Percentiles rank a stretch among this genome's conserved stretches.
These are phyloP conservation scores for Nudaria mundana DNA, from an alignment of 2,888 invertebrate genomes.

Conservation along the genomic window DNA sequence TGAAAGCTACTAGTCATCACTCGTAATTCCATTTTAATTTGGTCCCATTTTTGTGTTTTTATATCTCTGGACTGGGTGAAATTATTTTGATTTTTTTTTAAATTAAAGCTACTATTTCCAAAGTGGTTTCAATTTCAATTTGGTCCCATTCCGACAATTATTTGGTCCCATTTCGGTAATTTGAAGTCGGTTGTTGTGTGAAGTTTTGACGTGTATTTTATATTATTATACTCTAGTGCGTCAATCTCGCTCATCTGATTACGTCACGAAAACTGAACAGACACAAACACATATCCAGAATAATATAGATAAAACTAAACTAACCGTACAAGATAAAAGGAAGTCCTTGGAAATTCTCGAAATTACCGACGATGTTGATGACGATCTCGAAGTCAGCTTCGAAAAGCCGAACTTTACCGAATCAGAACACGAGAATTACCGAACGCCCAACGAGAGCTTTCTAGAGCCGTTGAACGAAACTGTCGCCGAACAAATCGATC, in stretches of 20 bases:
- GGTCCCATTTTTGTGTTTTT: too few species aligned
- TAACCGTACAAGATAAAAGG: constrained; percentile 43
- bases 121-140: too few species aligned
- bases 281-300: constrained; percentile 30
- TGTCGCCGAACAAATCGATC: constrained; percentile 66
- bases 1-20: neutral
- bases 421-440: constrained; percentile 58
- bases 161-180: too few species aligned
- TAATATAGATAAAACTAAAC: constrained; percentile 30
- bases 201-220: too few species aligned
- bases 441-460: constrained; percentile 62
- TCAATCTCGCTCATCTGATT: constrained; percentile 34
- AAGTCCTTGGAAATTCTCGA: constrained; percentile 62
- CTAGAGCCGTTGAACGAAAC: constrained; percentile 63
- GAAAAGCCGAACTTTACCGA: constrained; percentile 57
- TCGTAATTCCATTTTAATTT: too few species aligned
- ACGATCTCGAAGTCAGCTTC: constrained; percentile 57
- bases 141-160: too few species aligned
- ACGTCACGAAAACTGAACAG: constrained; percentile 50
- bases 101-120: too few species aligned
- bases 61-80: too few species aligned
- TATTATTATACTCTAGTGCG: constrained; percentile 16
- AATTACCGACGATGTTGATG: constrained; percentile 44
- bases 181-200: too few species aligned
- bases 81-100: too few species aligned